These are phyloP conservation scores for Rutpela maculata DNA, from an alignment of 2,888 invertebrate species.

Conservation along the genomic window DNA sequence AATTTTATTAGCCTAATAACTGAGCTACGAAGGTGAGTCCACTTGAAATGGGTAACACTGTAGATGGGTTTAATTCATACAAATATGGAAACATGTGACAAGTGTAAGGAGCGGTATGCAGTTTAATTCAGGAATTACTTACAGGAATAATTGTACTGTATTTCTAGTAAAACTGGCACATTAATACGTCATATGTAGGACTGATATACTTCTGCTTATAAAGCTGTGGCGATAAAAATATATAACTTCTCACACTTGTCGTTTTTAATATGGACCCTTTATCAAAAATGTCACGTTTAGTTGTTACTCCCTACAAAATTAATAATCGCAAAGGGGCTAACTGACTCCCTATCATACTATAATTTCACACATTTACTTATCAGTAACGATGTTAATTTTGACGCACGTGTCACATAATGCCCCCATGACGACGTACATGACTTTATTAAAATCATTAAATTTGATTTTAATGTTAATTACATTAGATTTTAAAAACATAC, in stretches of 20 bases:
- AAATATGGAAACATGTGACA: too few species aligned
- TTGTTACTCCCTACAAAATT: slow-evolving; percentile 38
- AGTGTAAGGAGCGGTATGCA: too few species aligned
- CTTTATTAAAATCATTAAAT: slow-evolving; percentile 5
- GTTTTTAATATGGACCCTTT: slow-evolving; percentile 43
- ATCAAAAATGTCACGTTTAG: slow-evolving; percentile 53
- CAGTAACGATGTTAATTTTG: slow-evolving; percentile 53
- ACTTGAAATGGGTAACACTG: too few species aligned
- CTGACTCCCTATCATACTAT: slow-evolving; percentile 39
- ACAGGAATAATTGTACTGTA: too few species aligned
- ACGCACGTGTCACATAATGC: slow-evolving; percentile 44
- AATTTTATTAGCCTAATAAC: too few species aligned
- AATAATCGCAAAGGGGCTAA: slow-evolving; percentile 46
- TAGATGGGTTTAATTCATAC: too few species aligned
- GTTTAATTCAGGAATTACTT: too few species aligned
- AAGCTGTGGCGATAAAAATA: not conserved
- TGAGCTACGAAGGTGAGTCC: too few species aligned
- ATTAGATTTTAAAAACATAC: not conserved
- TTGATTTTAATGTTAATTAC: slow-evolving; percentile 9
- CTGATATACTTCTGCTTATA: too few species aligned
- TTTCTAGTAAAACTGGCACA: too few species aligned
- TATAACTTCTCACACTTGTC: not conserved
- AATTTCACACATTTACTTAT: slow-evolving; percentile 52
- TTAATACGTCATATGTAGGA: too few species aligned
- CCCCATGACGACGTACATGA: slow-evolving; percentile 1